Percentiles rank a stretch among this genome's conserved stretches.
Conservation (phyloP, 2,113 vertebrate genomes). For the Oostethus manadensis region DNA sequence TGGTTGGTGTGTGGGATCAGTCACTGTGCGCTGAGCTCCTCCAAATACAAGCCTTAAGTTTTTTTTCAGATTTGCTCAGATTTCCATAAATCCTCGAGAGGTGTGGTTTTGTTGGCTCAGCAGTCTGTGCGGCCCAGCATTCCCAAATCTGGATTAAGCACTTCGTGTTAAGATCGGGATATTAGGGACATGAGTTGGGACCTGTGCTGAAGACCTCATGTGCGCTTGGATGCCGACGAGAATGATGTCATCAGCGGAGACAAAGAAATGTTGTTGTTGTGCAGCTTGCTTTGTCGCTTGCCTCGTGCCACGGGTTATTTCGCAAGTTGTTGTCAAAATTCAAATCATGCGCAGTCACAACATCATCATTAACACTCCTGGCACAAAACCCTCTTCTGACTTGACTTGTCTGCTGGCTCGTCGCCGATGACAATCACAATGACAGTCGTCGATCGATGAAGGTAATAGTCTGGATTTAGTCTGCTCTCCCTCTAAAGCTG, state of each 20-base stretch:
- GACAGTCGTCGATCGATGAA: slow-evolving; percentile 41
- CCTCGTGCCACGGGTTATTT: slow-evolving; percentile 33
- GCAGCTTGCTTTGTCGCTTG: slow-evolving; percentile 30
- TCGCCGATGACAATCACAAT: slow-evolving; percentile 23
- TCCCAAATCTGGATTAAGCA: slow-evolving; percentile 68
- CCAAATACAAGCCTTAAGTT: slow-evolving; percentile 46
- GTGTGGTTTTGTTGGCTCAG: slow-evolving; percentile 58
- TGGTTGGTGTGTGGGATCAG: slow-evolving; percentile 34
- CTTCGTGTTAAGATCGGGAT: slow-evolving; percentile 48
- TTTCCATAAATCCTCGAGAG: slow-evolving; percentile 56
- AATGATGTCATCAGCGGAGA: slow-evolving; percentile 61
- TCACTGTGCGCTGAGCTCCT: slow-evolving; percentile 30
- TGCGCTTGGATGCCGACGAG: slow-evolving; percentile 50
- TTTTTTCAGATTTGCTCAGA: slow-evolving; percentile 53
- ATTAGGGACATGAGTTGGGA: slow-evolving; percentile 48
- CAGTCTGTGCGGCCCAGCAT: slow-evolving; percentile 48
- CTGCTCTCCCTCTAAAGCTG: slow-evolving; percentile 56
- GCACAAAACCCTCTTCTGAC: slow-evolving; percentile 31
- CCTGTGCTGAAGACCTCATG: slow-evolving; percentile 43
- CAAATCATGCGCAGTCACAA: slow-evolving; percentile 29
- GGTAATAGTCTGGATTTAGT: slow-evolving; percentile 61
- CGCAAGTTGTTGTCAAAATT: slow-evolving; percentile 27
- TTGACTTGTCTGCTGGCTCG: slow-evolving; percentile 25
- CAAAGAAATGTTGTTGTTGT: slow-evolving; percentile 58
- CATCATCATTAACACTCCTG: slow-evolving; percentile 53